These are phyloP conservation scores for Zosterops pallidus DNA, from an alignment of 2,113 vertebrate genomes.

Conservation along the genomic window DNA sequence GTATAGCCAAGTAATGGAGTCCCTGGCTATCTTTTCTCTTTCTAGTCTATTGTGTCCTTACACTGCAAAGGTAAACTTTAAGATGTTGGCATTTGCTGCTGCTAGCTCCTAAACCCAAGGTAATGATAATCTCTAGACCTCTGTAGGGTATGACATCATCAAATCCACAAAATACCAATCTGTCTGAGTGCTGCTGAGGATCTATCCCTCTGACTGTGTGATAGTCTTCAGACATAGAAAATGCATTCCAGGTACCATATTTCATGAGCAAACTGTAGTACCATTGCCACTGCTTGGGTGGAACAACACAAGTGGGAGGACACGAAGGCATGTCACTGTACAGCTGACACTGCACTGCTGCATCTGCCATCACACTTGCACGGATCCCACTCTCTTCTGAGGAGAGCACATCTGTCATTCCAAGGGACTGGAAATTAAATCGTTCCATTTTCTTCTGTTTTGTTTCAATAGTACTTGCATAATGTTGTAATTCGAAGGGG, in stretches of 20 bases:
- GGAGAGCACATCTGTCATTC: not conserved
- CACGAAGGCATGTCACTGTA: accelerated
- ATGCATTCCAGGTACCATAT: not conserved
- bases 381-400: not conserved
- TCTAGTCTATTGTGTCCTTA: not conserved
- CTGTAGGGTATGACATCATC: not conserved
- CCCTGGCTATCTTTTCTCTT: not conserved
- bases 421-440: not conserved
- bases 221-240: not conserved
- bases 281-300: not conserved
- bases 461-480: not conserved
- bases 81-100: not conserved
- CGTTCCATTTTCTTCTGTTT: not conserved
- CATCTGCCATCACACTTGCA: not conserved
- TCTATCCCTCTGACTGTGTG: not conserved
- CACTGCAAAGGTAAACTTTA: not conserved
- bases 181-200: not conserved
- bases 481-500: not conserved
- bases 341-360: not conserved
- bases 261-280: not conserved
- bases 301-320: not conserved
- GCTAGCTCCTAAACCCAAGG: not conserved
- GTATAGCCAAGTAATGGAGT: not conserved
- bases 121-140: not conserved
- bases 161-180: not conserved